These are phyloP conservation scores for Acipenser transmontanus DNA, from an alignment of 2,797 vertebrate species.

Conservation along the genomic window DNA sequence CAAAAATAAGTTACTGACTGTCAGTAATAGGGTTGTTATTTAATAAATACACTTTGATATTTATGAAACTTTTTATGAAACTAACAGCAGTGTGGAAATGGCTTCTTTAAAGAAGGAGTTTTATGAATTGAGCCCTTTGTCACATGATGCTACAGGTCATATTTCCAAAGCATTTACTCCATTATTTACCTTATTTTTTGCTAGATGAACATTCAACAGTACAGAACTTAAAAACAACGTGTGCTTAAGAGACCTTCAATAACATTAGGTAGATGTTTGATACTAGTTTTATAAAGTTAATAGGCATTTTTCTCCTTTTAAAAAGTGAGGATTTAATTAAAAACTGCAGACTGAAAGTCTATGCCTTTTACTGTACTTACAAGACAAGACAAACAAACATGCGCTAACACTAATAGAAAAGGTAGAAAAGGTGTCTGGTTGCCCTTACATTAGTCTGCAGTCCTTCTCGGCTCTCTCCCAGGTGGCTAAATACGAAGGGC, in stretches of 20 bases:
- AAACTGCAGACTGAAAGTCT: background rate
- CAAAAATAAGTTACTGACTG: too few relatives aligned
- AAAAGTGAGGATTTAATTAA: slow-evolving; percentile 14
- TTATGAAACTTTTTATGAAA: too few relatives aligned
- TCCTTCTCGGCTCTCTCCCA: slow-evolving; percentile 51
- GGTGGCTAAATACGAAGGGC: slow-evolving; percentile 35
- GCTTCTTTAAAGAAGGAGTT: background rate
- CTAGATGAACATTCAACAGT: background rate
- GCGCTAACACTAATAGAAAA: too few relatives aligned
- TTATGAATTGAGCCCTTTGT: slow-evolving; percentile 28
- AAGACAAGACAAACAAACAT: too few relatives aligned
- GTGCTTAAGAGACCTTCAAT: too few relatives aligned
- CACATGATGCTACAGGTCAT: background rate
- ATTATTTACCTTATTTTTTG: slow-evolving; percentile 34
- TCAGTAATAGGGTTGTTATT: too few relatives aligned
- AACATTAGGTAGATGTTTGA: too few relatives aligned
- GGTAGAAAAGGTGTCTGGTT: background rate
- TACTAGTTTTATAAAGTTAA: too few relatives aligned
- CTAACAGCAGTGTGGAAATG: too few relatives aligned
- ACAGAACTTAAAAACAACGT: too few relatives aligned
- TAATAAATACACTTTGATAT: too few relatives aligned
- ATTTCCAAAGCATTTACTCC: slow-evolving; percentile 35
- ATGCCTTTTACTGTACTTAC: background rate
- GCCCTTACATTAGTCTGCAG: slow-evolving; percentile 49
- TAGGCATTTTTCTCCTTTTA: too few relatives aligned